Evolutionary conservation across 2,113 vertebrate genomes (phyloP), one percentile per base, ranked within the genome.

Genomic region (Rhodinocichla rosea): DNA sequence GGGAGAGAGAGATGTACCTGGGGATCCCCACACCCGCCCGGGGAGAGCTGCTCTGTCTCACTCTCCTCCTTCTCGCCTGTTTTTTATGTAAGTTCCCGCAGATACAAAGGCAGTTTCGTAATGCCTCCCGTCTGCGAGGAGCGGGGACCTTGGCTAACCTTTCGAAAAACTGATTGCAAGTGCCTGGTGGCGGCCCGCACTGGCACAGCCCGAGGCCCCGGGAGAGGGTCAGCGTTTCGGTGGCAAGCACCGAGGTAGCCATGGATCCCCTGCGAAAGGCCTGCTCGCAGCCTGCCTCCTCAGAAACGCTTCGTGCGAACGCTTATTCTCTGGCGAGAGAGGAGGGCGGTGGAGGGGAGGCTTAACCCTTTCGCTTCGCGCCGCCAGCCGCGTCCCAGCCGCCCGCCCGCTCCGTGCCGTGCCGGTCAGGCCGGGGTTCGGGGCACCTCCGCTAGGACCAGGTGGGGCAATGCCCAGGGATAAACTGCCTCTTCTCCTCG

Each of bases 121-220:
- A 98, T 76, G 94, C 95, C 93, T 97, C 88, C 89, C 94, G 94
- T 91, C 97, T 96, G 97, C 93, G 76, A 94, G 88, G 92, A 87
- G 63, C 53, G 78, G 89, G 92, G 96, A 97, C 97, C 98, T 97
- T 94, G 98, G 93, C 97, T 97, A 97, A 97, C 97, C 97, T 97
- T 95, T 97, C 19, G 37, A 86, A 91, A 97, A 96, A 96, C 97
- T 96, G 97, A 94, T 94, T 56, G 95, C 96, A 56, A 97, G 95
- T 88, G 97, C 95, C 96, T 76, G 94, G 77, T 91, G 89, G 82
- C 91, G 95, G 95, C 80, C 95, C 59, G 82, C 69, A 10, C 95
- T 39, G 94, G 74, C 90, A 83, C 90, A 83, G 92, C 94, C 28
- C 94, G 6, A 87, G 96, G 94, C 60, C 39, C 76, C 70, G 9